Evolutionary conservation across 2,888 invertebrate species (phyloP).

Genomic region (Stomorhina lunata): DNA sequence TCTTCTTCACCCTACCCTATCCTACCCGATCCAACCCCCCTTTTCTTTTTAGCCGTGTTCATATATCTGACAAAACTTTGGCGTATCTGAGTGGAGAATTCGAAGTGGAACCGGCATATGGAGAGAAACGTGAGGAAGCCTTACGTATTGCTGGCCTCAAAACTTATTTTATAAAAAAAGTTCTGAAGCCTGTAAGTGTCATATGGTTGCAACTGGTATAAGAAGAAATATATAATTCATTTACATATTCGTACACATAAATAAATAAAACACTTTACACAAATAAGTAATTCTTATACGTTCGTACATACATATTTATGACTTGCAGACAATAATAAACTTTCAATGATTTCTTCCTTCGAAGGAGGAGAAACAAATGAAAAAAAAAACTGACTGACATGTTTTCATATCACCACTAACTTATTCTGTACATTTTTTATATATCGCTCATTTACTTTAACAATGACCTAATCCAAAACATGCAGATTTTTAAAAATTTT

Average conservation of each 20-base stretch:
- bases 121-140: constrained; percentile 95
- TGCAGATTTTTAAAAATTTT: no score
- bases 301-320: no score
- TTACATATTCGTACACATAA: not conserved
- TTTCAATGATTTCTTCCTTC: constrained; percentile 29
- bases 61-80: constrained; percentile 94
- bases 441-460: no score
- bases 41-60: constrained; percentile 86
- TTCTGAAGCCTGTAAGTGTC: constrained; percentile 88
- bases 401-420: not conserved
- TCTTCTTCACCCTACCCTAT: no score
- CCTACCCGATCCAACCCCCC: not conserved
- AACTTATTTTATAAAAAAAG: constrained; percentile 94
- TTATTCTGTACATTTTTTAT: not conserved
- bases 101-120: constrained; percentile 94
- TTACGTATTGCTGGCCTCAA: constrained; percentile 92
- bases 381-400: not conserved
- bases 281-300: not conserved
- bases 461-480: no score
- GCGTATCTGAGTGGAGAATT: constrained; percentile 93
- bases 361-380: not conserved
- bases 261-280: not conserved
- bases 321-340: not conserved
- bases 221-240: not conserved
- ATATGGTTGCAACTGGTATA: not conserved